Conservation (phyloP, 2,797 vertebrate genomes). For the Coendou prehensilis region DNA sequence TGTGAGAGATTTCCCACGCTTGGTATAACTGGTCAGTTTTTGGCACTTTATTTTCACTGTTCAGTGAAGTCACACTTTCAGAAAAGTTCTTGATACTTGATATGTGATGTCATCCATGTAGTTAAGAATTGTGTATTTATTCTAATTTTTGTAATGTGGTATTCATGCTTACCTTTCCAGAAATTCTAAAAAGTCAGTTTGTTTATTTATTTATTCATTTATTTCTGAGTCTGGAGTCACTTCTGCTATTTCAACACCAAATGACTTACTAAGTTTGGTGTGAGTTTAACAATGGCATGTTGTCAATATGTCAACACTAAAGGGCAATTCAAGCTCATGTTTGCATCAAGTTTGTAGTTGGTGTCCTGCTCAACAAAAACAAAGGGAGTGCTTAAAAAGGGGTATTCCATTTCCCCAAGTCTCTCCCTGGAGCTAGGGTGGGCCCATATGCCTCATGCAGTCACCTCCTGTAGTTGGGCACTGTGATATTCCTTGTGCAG, state of each 20-base stretch:
- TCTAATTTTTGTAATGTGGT: neutral
- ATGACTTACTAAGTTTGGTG: neutral
- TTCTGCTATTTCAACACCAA: neutral
- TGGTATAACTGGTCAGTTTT: neutral
- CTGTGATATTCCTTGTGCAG: too few relatives aligned
- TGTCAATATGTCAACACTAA: too few relatives aligned
- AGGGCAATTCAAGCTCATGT: neutral
- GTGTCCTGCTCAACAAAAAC: neutral
- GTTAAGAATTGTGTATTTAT: neutral
- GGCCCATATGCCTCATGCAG: neutral
- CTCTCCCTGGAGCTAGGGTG: neutral
- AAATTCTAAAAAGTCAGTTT: neutral
- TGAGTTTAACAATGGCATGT: fast-evolving
- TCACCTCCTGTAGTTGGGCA: neutral
- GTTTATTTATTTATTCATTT: neutral
- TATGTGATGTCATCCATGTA: neutral
- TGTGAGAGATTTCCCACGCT: too few relatives aligned
- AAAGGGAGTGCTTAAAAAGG: neutral
- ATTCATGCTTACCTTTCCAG: neutral
- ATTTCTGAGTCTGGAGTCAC: neutral
- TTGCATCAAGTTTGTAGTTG: neutral
- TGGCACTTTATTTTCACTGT: too few relatives aligned
- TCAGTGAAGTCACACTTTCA: neutral
- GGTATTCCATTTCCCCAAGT: too few relatives aligned
- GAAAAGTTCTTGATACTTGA: neutral